Conservation (phyloP, 1,140 invertebrate species). For the Brachionus asplanchnoidis region DNA sequence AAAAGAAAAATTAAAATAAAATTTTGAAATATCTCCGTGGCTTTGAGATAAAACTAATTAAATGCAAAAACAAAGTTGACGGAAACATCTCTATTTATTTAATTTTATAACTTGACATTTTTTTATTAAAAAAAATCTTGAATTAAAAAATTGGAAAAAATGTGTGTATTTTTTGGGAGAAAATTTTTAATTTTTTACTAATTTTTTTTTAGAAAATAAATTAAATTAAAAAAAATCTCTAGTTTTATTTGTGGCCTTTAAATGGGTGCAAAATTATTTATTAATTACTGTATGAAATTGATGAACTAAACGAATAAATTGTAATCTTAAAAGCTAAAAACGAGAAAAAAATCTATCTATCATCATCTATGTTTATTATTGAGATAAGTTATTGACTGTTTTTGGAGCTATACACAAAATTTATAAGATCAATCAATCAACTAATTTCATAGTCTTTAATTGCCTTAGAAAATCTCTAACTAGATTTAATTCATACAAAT, state of each 20-base stretch:
- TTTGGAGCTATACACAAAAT: constrained; percentile 1
- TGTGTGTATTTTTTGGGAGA: too few relatives aligned
- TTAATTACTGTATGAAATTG: not conserved
- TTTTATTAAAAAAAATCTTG: too few relatives aligned
- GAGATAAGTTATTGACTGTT: constrained; percentile 24
- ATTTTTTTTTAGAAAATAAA: not conserved
- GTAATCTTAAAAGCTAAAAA: not conserved
- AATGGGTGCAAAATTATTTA: not conserved
- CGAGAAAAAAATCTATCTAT: constrained; percentile 23
- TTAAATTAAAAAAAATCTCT: too few relatives aligned
- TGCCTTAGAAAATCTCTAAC: constrained; percentile 25
- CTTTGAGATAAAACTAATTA: too few relatives aligned
- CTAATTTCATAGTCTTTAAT: constrained; percentile 39
- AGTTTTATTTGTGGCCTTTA: not conserved
- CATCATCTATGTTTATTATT: constrained; percentile 33
- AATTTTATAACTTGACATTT: too few relatives aligned
- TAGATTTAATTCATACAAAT: constrained; percentile 27
- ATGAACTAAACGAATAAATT: not conserved
- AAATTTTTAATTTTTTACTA: too few relatives aligned
- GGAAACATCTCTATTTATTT: too few relatives aligned
- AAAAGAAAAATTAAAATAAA: too few relatives aligned
- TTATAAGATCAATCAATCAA: constrained; percentile 39
- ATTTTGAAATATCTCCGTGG: too few relatives aligned
- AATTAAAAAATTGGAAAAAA: too few relatives aligned
- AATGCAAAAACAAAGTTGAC: too few relatives aligned